Percentiles rank a stretch among this genome's conserved stretches.
Evolutionary conservation across 2,888 invertebrate species (phyloP).

Genomic region (Horisme vitalbata): DNA sequence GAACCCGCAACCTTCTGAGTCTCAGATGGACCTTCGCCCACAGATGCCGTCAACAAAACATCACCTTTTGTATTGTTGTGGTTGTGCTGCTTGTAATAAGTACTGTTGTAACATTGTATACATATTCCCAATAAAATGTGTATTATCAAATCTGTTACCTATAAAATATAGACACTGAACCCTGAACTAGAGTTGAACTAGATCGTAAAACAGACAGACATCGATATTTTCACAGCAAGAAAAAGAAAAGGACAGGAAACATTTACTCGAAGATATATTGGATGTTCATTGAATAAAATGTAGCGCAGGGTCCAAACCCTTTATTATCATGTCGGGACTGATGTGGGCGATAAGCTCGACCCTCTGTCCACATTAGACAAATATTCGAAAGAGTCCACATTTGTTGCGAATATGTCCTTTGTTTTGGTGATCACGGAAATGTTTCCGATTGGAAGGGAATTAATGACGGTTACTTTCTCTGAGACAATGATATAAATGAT

Average conservation of each 20-base stretch:
- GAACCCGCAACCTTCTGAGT: no score
- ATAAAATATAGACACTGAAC: background rate
- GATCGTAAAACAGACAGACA: slow-evolving; percentile 13
- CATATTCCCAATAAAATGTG: no score
- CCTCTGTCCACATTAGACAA: slow-evolving; percentile 47
- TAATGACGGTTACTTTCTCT: slow-evolving; percentile 16
- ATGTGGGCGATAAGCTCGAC: slow-evolving; percentile 49
- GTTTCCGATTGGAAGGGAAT: slow-evolving; percentile 19
- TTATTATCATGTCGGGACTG: slow-evolving; percentile 62
- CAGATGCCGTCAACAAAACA: no score
- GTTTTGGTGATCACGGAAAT: slow-evolving; percentile 28
- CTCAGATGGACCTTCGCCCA: no score
- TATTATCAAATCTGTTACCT: no score
- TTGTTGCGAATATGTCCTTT: slow-evolving; percentile 34
- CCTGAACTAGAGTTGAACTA: slow-evolving; percentile 2
- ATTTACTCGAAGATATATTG: slow-evolving; percentile 49
- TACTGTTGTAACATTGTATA: no score
- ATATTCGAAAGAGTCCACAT: slow-evolving; percentile 41
- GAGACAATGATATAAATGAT: slow-evolving; percentile 15
- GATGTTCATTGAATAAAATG: slow-evolving; percentile 68
- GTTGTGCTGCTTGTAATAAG: no score
- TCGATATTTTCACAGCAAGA: slow-evolving; percentile 13
- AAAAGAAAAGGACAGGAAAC: slow-evolving; percentile 29
- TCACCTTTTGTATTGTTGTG: no score
- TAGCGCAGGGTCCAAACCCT: slow-evolving; percentile 50